phyloP scores from a whole-genome alignment of 1,140 invertebrate genomes.

The Pseudomyrmex dendroicus region DNA sequence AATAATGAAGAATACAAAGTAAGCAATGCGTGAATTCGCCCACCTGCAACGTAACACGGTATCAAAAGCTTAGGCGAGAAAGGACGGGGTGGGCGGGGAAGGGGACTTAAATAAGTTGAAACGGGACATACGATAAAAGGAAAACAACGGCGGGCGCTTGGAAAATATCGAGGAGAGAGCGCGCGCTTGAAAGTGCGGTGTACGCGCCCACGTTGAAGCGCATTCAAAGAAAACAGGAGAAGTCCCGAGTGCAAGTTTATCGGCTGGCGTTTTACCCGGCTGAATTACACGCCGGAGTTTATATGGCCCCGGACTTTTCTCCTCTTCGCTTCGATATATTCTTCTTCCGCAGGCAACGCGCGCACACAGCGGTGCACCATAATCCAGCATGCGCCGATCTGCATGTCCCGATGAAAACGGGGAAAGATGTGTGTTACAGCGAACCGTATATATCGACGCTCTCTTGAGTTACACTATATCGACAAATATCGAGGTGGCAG shows the following conservation, averaged over 20 bases:
- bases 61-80: slow-evolving; percentile 27
- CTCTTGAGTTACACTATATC: slow-evolving; percentile 31
- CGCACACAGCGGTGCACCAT: slow-evolving; percentile 16
- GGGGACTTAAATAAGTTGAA: slow-evolving; percentile 30
- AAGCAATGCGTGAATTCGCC: slow-evolving; percentile 26
- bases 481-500: slow-evolving; percentile 44
- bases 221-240: slow-evolving; percentile 56
- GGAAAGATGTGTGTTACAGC: slow-evolving; percentile 30
- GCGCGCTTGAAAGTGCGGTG: neutral
- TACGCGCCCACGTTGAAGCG: slow-evolving; percentile 20
- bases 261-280: slow-evolving; percentile 56
- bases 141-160: slow-evolving; percentile 10
- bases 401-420: slow-evolving; percentile 26
- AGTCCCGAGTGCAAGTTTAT: slow-evolving; percentile 60
- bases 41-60: slow-evolving; percentile 37
- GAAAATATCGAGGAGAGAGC: slow-evolving; percentile 22
- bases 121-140: neutral
- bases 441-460: slow-evolving; percentile 15
- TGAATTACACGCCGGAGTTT: slow-evolving; percentile 63
- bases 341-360: slow-evolving; percentile 32
- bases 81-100: too few relatives aligned
- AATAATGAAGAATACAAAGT: slow-evolving; percentile 1
- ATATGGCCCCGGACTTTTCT: slow-evolving; percentile 56
- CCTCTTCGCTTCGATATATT: slow-evolving; percentile 44
- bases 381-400: slow-evolving; percentile 37